A percentile compares a stretch with the other conserved stretches of the same genome.
phyloP scores from a whole-genome alignment of 2,888 invertebrate genomes.

The Linnaemya tessellans region DNA sequence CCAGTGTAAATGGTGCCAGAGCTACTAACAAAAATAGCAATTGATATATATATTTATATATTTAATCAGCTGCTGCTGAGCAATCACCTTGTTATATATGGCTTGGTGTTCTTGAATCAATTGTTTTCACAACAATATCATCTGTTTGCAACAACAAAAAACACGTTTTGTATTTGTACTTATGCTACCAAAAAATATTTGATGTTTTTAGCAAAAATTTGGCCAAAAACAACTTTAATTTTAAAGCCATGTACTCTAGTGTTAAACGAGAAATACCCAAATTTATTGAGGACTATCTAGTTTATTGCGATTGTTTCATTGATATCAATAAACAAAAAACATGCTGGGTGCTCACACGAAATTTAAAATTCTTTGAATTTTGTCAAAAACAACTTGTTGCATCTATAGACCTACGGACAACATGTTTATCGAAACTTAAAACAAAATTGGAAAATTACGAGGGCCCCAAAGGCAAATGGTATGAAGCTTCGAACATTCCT shows the following conservation, averaged over 20 bases:
- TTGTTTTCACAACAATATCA: too few relatives aligned
- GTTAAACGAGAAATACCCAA: constrained; percentile 70
- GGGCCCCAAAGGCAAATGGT: constrained; percentile 75
- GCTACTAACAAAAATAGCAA: too few relatives aligned
- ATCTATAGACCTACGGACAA: constrained; percentile 75
- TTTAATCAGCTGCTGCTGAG: too few relatives aligned
- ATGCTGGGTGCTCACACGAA: constrained; percentile 75
- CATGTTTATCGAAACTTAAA: constrained; percentile 68
- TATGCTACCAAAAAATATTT: too few relatives aligned
- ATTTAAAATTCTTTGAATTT: constrained; percentile 79
- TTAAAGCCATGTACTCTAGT: constrained; percentile 54
- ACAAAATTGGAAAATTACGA: constrained; percentile 71
- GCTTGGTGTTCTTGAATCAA: too few relatives aligned
- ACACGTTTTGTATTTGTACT: too few relatives aligned
- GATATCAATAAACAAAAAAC: constrained; percentile 58
- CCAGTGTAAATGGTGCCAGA: too few relatives aligned
- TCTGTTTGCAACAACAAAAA: too few relatives aligned
- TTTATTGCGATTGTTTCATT: constrained; percentile 70
- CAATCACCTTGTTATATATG: too few relatives aligned
- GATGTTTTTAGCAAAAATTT: not conserved
- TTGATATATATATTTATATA: too few relatives aligned
- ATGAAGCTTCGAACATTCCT: not conserved
- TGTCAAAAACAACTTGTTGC: constrained; percentile 76
- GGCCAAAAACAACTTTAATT: not conserved
- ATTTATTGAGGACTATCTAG: constrained; percentile 65